phyloP scores from a whole-genome alignment of 1,140 invertebrate species.

The Proctacanthus coquilletti region DNA sequence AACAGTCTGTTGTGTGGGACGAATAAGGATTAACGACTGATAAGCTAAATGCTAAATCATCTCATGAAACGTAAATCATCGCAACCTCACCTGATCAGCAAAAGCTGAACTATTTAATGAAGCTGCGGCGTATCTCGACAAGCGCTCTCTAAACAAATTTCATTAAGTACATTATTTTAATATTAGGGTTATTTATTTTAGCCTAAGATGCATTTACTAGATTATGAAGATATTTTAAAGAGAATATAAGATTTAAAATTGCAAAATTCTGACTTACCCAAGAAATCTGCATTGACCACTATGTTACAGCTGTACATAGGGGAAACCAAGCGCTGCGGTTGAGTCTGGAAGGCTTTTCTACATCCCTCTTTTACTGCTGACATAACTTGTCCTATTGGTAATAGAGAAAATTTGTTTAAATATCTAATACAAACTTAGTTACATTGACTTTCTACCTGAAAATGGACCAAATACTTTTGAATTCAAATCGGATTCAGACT shows the following conservation, averaged over 20 bases:
- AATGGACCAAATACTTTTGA: slow-evolving; percentile 35
- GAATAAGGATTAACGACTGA: no score
- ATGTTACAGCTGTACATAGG: slow-evolving; percentile 96
- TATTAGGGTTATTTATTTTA: neutral
- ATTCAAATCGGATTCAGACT: slow-evolving; percentile 32
- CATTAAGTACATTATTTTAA: no score
- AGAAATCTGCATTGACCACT: slow-evolving; percentile 77
- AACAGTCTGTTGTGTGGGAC: slow-evolving; percentile 23
- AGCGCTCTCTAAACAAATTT: no score
- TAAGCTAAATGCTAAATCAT: no score
- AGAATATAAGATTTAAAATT: neutral
- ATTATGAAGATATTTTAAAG: neutral
- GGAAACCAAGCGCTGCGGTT: slow-evolving; percentile 80
- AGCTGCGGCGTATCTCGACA: no score
- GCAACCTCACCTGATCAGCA: no score
- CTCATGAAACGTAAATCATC: no score
- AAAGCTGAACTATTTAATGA: no score
- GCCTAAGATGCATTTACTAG: neutral
- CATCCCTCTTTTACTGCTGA: slow-evolving; percentile 82
- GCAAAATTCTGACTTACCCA: slow-evolving; percentile 58
- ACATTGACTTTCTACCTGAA: slow-evolving; percentile 36
- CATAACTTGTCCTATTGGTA: slow-evolving; percentile 71
- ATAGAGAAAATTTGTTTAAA: slow-evolving; percentile 2
- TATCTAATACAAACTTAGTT: no score
- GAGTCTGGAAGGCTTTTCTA: slow-evolving; percentile 71